Base-by-base conservation (phyloP, 2,113 vertebrate genomes). In the Synodontis membranacea region DNA sequence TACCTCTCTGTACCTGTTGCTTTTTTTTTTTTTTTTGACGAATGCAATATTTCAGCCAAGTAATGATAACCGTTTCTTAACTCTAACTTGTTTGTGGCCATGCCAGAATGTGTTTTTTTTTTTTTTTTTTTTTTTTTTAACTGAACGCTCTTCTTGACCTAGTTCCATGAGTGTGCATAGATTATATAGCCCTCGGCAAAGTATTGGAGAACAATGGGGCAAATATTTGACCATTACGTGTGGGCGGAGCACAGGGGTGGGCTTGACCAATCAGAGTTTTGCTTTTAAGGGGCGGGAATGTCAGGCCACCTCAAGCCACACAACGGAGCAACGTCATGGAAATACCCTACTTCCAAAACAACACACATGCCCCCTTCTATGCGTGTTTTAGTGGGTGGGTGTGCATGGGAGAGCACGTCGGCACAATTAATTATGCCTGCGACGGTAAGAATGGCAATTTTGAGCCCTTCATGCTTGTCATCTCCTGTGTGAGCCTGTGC, bases 271-370 rank as follows among this genome's bases (percentile, higher is more conserved):
- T 95, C 86, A 91, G 48, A 60, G 58, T 58, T 75, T 78, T 80
- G 12, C 62, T 86, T 87, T 84, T 50, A 84, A 90, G 89, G 92
- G 92, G 92, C 89, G 92, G 92, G 90, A 82, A 86, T 50, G n/a
- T 95, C 94, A 93, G 93, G 88, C 94, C 94, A 94, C 92, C 92
- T 92, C 88, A 82, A 91, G 91, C 92, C 92, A 93, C 90, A 83
- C 58, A 88, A 84, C 88, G 80, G 84, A 92, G 93, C 92, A 93
- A 93, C 90, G 66, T 42, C n/a, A 14, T 44, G 37, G 31, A 81
- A 80, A 88, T 79, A 82, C 0, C 66, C 91, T 91, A 86, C 93
- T 93, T 89, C 86, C 54, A 62, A 86, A 87, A 88, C 84, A 86
- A 84, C 62, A 19, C 66, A 66, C 75, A 75, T 56, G n/a, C 31